Evolutionary conservation across 1,140 invertebrate species (phyloP), one percentile per base, ranked within the genome.

Genomic region (Micrasema minimum): DNA sequence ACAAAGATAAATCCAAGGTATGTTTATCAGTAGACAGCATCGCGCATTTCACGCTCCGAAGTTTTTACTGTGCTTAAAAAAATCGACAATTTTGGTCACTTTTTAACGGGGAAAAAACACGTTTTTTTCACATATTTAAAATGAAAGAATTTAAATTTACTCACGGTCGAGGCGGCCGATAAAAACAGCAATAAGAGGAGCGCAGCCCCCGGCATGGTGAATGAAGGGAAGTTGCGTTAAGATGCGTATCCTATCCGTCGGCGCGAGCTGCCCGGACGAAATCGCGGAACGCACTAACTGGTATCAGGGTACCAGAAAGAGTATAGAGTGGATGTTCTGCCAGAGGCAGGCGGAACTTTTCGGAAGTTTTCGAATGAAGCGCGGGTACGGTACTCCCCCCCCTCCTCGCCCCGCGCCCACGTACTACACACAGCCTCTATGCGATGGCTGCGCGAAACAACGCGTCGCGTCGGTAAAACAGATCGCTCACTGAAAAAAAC

Each of bases 281-380:
- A 57, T 57, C 53, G 53, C 53, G 53, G 26, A 57, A 37, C 53
- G 53, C 53, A 57, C 53, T 57, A 37, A 31, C 50, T 10, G 50
- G n/a, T 9, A 12, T 22, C 14, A 23, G 16, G n/a, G n/a, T n/a
- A n/a, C n/a, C n/a, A n/a, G n/a, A n/a, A n/a, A n/a, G n/a, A n/a
- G n/a, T n/a, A n/a, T n/a, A n/a, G n/a, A n/a, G n/a, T n/a, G n/a
- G n/a, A n/a, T n/a, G n/a, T n/a, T n/a, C 48, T 14, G 1, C 10
- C 48, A 14, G 20, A 20, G 16, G 18, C 22, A 23, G 23, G n/a
- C 53, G 53, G 50, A 51, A 51, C 53, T 35, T 57, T 37, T 57
- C 53, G 53, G 53, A 37, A 57, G 26, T 57, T 57, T 57, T 51
- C 50, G 50, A 51, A 51, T 22, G 7, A 12, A 51, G 50, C 50